Percentiles rank a stretch among this genome's conserved stretches.
Conservation (phyloP, 2,797 vertebrate genomes). For the Sebastes steindachneri region DNA sequence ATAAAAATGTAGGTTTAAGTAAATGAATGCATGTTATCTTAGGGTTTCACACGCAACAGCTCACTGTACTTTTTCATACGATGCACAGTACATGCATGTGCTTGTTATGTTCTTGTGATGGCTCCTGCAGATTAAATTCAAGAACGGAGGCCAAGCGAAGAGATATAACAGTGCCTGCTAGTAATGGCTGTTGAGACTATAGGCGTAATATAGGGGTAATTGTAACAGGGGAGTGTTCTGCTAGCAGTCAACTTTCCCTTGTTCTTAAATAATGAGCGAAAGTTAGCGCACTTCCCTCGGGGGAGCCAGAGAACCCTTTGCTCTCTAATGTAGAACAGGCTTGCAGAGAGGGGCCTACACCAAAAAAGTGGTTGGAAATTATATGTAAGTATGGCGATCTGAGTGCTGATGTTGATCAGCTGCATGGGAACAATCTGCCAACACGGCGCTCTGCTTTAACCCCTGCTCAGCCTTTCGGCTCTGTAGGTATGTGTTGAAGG, state of each 20-base stretch:
- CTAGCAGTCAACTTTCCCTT: conserved; percentile 35
- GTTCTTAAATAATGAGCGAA: conserved; percentile 58
- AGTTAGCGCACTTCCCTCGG: conserved; percentile 27
- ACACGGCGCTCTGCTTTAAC: neutral
- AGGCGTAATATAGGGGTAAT: conserved; percentile 30
- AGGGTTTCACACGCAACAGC: neutral
- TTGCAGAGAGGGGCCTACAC: conserved; percentile 44
- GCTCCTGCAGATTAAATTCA: conserved; percentile 15
- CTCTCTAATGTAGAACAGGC: conserved; percentile 73
- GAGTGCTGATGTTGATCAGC: conserved; percentile 56
- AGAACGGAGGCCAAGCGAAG: neutral
- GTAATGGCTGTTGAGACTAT: conserved; percentile 2
- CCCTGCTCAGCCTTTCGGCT: neutral
- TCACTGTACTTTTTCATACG: neutral
- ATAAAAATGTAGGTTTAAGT: neutral
- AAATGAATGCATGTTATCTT: neutral
- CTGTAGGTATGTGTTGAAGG: neutral
- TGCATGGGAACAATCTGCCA: conserved; percentile 44
- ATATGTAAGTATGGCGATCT: conserved; percentile 18
- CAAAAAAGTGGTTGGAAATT: conserved; percentile 51
- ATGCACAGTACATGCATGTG: neutral
- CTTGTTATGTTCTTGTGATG: conserved; percentile 12
- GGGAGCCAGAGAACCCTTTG: conserved; percentile 49
- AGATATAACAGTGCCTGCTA: neutral
- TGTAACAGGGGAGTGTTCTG: conserved; percentile 38